Conservation (phyloP, 1,140 invertebrate genomes). For the Sipha flava region DNA sequence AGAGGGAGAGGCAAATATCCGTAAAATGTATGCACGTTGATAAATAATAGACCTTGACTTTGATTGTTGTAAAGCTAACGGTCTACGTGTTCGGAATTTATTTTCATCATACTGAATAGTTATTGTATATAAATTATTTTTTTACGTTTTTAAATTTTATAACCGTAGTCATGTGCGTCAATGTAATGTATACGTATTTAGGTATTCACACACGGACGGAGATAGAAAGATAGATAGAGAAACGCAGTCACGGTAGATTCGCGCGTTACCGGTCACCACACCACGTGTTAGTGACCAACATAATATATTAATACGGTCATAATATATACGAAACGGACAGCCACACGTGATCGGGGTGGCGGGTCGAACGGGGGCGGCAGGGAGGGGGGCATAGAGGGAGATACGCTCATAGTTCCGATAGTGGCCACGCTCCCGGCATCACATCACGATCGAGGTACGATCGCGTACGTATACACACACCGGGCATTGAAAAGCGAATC, state of each 20-base stretch:
- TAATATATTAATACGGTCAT: background rate
- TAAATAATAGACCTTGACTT: background rate
- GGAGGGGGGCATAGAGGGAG: background rate
- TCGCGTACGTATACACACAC: background rate
- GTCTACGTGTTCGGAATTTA: background rate
- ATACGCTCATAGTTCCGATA: conserved; percentile 17
- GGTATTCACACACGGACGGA: too few relatives aligned
- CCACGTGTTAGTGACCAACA: background rate
- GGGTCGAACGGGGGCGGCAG: background rate
- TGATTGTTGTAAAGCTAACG: background rate
- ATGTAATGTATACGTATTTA: background rate
- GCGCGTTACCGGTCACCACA: background rate
- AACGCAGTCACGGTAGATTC: background rate
- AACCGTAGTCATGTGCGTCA: background rate
- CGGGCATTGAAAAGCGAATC: background rate
- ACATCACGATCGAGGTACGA: background rate
- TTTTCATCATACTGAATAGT: background rate
- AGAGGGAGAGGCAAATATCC: too few relatives aligned
- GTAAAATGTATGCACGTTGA: background rate
- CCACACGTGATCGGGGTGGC: background rate
- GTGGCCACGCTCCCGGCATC: background rate
- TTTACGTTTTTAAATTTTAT: background rate
- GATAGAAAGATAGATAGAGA: too few relatives aligned
- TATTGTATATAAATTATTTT: background rate
- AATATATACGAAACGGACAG: background rate